phyloP scores from a whole-genome alignment of 92 coral and sea anemone species.

The Phenganax marumi region DNA sequence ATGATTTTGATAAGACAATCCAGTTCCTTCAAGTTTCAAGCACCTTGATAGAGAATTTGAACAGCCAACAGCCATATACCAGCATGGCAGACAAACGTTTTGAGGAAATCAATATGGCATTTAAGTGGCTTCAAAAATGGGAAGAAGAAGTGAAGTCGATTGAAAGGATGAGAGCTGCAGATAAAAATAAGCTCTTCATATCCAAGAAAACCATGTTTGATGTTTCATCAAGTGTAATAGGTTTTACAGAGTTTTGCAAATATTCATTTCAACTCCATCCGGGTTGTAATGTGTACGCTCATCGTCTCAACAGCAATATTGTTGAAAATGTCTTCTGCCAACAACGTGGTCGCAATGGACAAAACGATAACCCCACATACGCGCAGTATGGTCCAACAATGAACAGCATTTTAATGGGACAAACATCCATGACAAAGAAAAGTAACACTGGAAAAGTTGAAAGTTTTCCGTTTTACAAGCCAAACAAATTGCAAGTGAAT shows the following conservation, averaged over 20 bases:
- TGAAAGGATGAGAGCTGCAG: constrained; percentile 17
- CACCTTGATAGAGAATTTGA: constrained; percentile 37
- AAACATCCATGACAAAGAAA: constrained; percentile 30
- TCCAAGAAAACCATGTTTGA: constrained; percentile 43
- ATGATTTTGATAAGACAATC: constrained; percentile 31
- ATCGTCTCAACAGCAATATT: constrained; percentile 44
- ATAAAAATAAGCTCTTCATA: constrained; percentile 37
- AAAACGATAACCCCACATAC: constrained; percentile 47
- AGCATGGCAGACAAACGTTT: not conserved
- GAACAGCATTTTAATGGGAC: constrained; percentile 47
- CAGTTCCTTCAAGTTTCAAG: constrained; percentile 35
- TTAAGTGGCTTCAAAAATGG: constrained; percentile 49
- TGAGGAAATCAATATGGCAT: constrained; percentile 24
- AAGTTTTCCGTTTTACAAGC: constrained; percentile 33
- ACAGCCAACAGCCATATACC: constrained; percentile 32
- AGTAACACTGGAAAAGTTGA: constrained; percentile 42
- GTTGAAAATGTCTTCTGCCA: constrained; percentile 47
- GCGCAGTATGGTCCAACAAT: constrained; percentile 39
- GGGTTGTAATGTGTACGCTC: constrained; percentile 38
- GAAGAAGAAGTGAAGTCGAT: constrained; percentile 12
- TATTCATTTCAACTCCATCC: constrained; percentile 25
- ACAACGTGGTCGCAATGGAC: constrained; percentile 50
- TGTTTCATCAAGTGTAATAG: constrained; percentile 25
- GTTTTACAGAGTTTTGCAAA: constrained; percentile 34
- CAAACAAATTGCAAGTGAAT: constrained; percentile 28